phyloP scores from a whole-genome alignment of 2,113 vertebrate species.

The Ovis canadensis region DNA sequence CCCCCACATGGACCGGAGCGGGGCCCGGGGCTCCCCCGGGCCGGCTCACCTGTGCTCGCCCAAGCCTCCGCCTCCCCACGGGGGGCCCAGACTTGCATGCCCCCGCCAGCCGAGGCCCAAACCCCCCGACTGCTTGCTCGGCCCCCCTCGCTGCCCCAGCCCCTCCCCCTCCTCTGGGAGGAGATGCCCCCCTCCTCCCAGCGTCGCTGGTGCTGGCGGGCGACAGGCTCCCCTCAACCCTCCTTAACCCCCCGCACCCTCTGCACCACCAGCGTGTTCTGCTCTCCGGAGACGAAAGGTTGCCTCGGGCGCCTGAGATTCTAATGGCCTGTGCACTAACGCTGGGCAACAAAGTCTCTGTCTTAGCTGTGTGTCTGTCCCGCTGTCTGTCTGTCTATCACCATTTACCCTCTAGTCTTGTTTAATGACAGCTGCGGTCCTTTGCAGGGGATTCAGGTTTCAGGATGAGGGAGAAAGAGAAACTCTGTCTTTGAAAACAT shows the following conservation, averaged over 20 bases:
- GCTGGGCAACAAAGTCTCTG: neutral
- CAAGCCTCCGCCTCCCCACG: neutral
- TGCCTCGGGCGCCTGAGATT: fast-evolving
- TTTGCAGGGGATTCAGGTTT: neutral
- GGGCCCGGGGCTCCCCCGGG: neutral
- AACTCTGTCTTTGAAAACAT: neutral
- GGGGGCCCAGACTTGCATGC: neutral
- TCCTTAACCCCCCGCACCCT: fast-evolving
- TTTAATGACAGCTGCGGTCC: neutral
- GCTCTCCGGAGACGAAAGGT: neutral
- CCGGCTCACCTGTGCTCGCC: no score
- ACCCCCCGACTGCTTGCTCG: neutral
- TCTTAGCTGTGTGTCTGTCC: neutral
- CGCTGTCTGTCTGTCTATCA: neutral
- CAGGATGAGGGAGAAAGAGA: neutral
- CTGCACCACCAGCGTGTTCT: fast-evolving
- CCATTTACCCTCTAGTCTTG: no score
- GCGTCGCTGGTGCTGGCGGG: fast-evolving
- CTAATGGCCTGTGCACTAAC: neutral
- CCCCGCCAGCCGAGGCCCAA: neutral
- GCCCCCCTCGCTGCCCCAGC: neutral
- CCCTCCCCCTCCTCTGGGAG: no score
- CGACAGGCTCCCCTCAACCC: neutral
- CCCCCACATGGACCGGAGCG: fast-evolving
- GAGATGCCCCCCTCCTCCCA: neutral